Conservation (phyloP, 2,113 vertebrate genomes). For the Pygoscelis adeliae region DNA sequence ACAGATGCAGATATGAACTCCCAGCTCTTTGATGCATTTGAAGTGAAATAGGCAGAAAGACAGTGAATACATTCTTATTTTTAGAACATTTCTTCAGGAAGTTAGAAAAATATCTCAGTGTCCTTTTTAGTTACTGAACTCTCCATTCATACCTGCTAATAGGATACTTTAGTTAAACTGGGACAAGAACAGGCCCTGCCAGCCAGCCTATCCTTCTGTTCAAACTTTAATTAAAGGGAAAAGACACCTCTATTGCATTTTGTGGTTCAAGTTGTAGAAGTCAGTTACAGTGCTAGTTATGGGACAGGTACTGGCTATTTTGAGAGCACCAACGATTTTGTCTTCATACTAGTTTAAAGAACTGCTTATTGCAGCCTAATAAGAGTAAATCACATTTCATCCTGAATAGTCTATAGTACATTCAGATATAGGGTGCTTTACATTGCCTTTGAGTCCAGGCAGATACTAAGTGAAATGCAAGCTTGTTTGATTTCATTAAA, state of each 20-base stretch:
- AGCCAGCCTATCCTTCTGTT: not conserved
- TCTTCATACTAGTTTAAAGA: not conserved
- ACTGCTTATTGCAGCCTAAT: not conserved
- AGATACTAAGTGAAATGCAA: not conserved
- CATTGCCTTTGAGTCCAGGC: not conserved
- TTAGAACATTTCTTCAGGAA: slow-evolving; percentile 20
- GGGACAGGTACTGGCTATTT: not conserved
- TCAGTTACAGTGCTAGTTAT: not conserved
- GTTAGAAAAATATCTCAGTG: not conserved
- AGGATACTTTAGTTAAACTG: not conserved
- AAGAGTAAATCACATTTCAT: not conserved
- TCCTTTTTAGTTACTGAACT: slow-evolving; percentile 1
- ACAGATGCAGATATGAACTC: not conserved
- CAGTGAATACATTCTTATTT: not conserved
- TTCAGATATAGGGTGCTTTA: not conserved
- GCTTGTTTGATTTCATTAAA: not conserved
- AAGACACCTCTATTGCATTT: not conserved
- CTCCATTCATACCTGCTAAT: not conserved
- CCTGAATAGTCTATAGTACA: not conserved
- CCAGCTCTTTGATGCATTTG: slow-evolving; percentile 1
- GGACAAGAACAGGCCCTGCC: not conserved
- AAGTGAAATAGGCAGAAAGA: not conserved
- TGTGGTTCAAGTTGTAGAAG: not conserved
- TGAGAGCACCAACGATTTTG: not conserved
- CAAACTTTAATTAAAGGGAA: slow-evolving; percentile 24